A percentile compares a stretch with the other conserved stretches of the same genome.
phyloP scores from a whole-genome alignment of 2,113 vertebrate genomes.

The Romanogobio albipinnatus region DNA sequence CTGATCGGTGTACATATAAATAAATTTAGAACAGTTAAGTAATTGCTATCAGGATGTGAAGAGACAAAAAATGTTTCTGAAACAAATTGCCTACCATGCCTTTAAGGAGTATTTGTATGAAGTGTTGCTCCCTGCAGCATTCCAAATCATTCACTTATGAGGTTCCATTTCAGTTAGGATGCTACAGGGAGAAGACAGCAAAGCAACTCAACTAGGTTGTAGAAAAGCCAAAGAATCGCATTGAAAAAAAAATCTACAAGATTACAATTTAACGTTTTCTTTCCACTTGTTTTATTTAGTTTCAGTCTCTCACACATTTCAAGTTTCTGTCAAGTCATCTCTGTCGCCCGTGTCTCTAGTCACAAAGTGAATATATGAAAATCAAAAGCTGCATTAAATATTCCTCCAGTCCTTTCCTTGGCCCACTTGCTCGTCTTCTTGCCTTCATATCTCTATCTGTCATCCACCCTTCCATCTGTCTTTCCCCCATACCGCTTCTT shows the following conservation, averaged over 20 bases:
- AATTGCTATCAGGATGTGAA: too few species aligned
- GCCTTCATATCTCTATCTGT: constrained; percentile 35
- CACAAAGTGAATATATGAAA: constrained; percentile 38
- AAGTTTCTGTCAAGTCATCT: neutral
- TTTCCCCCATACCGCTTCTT: neutral
- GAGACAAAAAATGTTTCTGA: too few species aligned
- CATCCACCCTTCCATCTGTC: constrained; percentile 36
- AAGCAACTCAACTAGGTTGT: neutral
- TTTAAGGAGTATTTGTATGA: neutral
- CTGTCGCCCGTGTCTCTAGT: neutral
- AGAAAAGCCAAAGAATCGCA: neutral
- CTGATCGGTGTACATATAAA: too few species aligned
- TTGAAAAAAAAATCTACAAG: neutral
- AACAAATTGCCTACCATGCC: too few species aligned
- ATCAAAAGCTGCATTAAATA: constrained; percentile 14
- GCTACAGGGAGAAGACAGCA: neutral
- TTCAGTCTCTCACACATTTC: neutral
- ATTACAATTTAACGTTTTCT: neutral
- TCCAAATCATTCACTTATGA: neutral
- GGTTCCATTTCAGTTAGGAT: neutral
- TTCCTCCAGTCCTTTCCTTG: constrained; percentile 1
- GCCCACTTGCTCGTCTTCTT: neutral
- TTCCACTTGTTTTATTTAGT: neutral
- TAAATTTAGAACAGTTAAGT: too few species aligned
- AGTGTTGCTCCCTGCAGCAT: neutral